These are phyloP conservation scores for Littorina saxatilis DNA, from an alignment of 1,140 invertebrate genomes.

Conservation along the genomic window DNA sequence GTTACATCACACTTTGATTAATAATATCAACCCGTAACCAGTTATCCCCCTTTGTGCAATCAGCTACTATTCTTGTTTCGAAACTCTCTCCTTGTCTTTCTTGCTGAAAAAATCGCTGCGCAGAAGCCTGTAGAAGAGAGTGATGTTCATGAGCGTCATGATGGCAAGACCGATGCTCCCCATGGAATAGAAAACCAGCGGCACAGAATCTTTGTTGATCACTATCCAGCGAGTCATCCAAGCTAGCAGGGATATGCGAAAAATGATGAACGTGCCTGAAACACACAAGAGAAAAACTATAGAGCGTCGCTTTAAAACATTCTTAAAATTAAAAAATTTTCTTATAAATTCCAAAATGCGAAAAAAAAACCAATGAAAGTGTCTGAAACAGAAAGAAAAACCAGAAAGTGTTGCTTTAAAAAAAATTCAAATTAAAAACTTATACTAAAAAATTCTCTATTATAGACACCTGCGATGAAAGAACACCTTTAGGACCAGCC, in stretches of 20 bases:
- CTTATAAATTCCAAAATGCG: background rate
- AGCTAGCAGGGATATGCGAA: conserved; percentile 77
- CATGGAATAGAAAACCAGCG: conserved; percentile 72
- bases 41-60: too few species aligned
- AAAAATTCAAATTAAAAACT: background rate
- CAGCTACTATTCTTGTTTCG: background rate
- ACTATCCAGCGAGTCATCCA: conserved; percentile 80
- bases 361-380: background rate
- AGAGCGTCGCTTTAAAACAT: background rate
- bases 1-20: too few species aligned
- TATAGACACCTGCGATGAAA: too few species aligned
- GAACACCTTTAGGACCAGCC: too few species aligned
- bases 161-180: conserved; percentile 74
- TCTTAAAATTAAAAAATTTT: background rate
- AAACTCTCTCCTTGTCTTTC: conserved; percentile 39
- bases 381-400: background rate
- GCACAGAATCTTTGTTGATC: conserved; percentile 74
- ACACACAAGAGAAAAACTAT: background rate
- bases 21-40: too few species aligned
- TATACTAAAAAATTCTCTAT: background rate
- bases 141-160: conserved; percentile 76
- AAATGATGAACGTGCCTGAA: conserved; percentile 77
- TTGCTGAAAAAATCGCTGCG: conserved; percentile 72
- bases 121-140: conserved; percentile 76
- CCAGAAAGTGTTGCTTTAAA: background rate